Evolutionary conservation across 2,888 invertebrate species (phyloP).

Genomic region (Tillus elongatus): DNA sequence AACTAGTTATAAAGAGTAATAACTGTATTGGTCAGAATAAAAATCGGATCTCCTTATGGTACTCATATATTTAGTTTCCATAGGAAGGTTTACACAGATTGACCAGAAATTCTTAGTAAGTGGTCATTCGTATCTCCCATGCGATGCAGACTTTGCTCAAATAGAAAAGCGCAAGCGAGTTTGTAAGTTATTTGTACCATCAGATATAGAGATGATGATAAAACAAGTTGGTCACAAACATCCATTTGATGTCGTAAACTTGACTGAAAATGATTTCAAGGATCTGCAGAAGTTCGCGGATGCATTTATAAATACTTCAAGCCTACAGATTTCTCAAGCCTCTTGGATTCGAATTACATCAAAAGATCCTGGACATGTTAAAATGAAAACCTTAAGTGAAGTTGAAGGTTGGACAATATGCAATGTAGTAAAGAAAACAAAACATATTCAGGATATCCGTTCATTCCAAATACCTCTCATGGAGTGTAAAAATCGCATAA

Average conservation of each 20-base stretch:
- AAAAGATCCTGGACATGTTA: slow-evolving; percentile 14
- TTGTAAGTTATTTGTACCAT: too few relatives aligned
- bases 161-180: too few relatives aligned
- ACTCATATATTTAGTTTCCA: too few relatives aligned
- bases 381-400: slow-evolving; percentile 12
- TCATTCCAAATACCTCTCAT: slow-evolving; percentile 12
- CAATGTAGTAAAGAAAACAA: slow-evolving; percentile 15
- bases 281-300: slow-evolving; percentile 17
- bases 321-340: slow-evolving; percentile 16
- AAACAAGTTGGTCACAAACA: slow-evolving; percentile 15
- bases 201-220: slow-evolving; percentile 17
- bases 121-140: too few relatives aligned
- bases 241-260: slow-evolving; percentile 15
- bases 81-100: too few relatives aligned
- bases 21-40: too few relatives aligned
- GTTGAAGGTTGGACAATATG: slow-evolving; percentile 13
- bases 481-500: slow-evolving; percentile 14
- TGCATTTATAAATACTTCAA: slow-evolving; percentile 16
- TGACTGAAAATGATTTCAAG: slow-evolving; percentile 16
- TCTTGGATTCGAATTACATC: slow-evolving; percentile 15
- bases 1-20: too few relatives aligned
- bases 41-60: too few relatives aligned
- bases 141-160: too few relatives aligned
- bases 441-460: slow-evolving; percentile 11
- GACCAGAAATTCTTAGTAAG: too few relatives aligned